A percentile compares a stretch with the other conserved stretches of the same genome.
phyloP scores from a whole-genome alignment of 2,113 vertebrate genomes.

The Columbina picui region DNA sequence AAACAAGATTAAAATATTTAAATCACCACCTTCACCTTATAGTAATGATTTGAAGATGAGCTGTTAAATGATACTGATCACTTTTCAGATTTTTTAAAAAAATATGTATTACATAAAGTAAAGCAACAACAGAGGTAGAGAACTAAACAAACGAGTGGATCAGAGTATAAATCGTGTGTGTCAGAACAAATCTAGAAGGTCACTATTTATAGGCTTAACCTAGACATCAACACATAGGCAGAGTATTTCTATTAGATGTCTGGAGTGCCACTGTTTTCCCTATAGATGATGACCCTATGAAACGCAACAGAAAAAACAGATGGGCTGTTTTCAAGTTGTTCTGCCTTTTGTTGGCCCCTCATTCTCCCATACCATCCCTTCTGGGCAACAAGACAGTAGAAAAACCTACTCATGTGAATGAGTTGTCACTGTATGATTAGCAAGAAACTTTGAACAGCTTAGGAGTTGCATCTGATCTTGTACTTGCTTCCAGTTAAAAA shows the following conservation, averaged over 20 bases:
- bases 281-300: neutral
- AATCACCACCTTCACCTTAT: neutral
- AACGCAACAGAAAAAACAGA: neutral
- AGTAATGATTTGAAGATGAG: neutral
- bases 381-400: neutral
- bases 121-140: neutral
- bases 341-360: neutral
- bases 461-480: neutral
- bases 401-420: neutral
- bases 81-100: neutral
- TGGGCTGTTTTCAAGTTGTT: neutral
- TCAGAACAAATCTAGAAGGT: neutral
- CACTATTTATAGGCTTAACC: neutral
- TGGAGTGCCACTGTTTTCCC: neutral
- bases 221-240: neutral
- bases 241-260: neutral
- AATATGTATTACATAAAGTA: neutral
- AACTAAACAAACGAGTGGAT: neutral
- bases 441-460: neutral
- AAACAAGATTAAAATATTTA: neutral
- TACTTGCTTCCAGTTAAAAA: neutral
- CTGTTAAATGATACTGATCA: neutral
- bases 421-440: neutral
- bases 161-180: neutral
- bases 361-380: neutral